Base-by-base conservation (phyloP, 2,797 vertebrate species). In the Gymnoscopelus braueri region DNA sequence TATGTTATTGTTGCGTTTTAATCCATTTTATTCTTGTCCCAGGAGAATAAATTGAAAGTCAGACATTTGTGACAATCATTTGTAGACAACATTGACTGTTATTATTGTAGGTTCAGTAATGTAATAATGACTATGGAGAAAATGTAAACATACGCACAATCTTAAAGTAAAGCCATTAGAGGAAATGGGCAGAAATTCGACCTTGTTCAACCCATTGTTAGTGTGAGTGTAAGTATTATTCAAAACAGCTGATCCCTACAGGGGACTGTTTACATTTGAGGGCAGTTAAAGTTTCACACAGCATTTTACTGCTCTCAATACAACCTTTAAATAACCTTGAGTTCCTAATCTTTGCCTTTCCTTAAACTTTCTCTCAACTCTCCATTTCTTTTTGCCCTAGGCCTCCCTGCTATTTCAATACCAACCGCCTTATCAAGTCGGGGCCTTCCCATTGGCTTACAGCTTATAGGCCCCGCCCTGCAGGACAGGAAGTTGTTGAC, bases 361-460 rank as follows among this genome's bases (percentile, higher is more conserved):
- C 19, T 2, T 52, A 0, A 72, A 48, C 62, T 44, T 26, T 44
- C 9, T 71, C 52, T 66, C 24, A 66, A 11, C n/a, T 57, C 55
- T 15, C 29, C 44, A 13, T 64, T 9, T 60, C 44, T 35, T 48
- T 63, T 19, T 14, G 47, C 48, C n/a, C 0, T 82, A 99, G 98
- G 98, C 63, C 84, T 99, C 50, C 98, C 98, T 0, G 97, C 97
- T 3, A 74, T 99, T 74, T 95, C 70, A 13, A 83, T 99, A 78
- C 98, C 98, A 23, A 75, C 91, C 0, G 94, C 95, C 7, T 94
- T 99, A 65, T 98, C 98, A 52, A 84, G 62, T 64, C 89, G 92
- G 58, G 96, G 97, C 51, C 93, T 99, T 85, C 98, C 98, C 29
- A 65, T 99, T 74, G 93, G 97, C 61, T 91, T 99, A 47, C 98